A percentile compares a stretch with the other conserved stretches of the same genome.
phyloP scores from a whole-genome alignment of 2,888 invertebrate species.

The Drosophila koepferae region DNA sequence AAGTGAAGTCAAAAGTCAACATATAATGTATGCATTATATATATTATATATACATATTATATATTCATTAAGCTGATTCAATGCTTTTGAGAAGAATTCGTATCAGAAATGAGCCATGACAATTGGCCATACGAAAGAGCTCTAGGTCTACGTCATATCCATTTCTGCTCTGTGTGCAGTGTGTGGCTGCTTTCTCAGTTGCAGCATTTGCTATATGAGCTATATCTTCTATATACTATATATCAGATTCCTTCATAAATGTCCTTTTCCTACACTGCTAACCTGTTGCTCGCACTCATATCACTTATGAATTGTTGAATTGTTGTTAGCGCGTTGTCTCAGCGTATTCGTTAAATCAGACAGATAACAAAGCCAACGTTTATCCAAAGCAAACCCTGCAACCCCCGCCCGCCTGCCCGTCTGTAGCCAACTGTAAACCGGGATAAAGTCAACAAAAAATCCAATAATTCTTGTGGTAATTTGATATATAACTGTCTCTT shows the following conservation, averaged over 20 bases:
- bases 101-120: not conserved
- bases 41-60: too few species aligned
- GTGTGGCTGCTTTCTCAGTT: not conserved
- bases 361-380: slow-evolving; percentile 14
- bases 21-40: not conserved
- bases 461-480: slow-evolving; percentile 64
- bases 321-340: slow-evolving; percentile 22
- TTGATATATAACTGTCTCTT: slow-evolving; percentile 55
- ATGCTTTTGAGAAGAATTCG: not conserved
- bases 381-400: not conserved
- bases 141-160: not conserved
- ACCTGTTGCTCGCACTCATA: slow-evolving; percentile 6
- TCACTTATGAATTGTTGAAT: slow-evolving; percentile 19
- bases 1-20: slow-evolving; percentile 2
- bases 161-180: too few species aligned
- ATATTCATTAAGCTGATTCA: not conserved
- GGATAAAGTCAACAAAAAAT: slow-evolving; percentile 35
- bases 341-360: slow-evolving; percentile 49
- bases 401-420: not conserved
- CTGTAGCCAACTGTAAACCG: slow-evolving; percentile 10
- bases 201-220: not conserved
- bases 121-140: not conserved
- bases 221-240: too few species aligned
- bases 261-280: not conserved
- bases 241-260: not conserved